These are phyloP conservation scores for Xylocampa areola DNA, from an alignment of 2,888 invertebrate species.

Conservation along the genomic window DNA sequence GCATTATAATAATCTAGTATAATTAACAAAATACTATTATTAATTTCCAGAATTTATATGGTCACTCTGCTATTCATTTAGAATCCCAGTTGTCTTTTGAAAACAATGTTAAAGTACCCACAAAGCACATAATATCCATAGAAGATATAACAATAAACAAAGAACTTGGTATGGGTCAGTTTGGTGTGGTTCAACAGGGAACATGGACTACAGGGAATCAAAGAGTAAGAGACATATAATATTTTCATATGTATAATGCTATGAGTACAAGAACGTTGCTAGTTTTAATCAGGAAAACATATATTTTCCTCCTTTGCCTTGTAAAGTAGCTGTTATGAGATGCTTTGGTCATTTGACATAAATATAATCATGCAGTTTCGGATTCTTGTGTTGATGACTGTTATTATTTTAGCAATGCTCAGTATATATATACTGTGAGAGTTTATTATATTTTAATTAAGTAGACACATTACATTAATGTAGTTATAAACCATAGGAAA, in stretches of 20 bases:
- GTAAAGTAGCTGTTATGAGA: conserved; percentile 1
- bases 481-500: too few relatives aligned
- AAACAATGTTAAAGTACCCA: conserved; percentile 91
- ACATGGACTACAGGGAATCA: conserved; percentile 98
- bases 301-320: neutral
- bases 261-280: neutral
- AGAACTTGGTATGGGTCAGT: conserved; percentile 98
- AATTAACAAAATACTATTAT: neutral
- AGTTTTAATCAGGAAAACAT: neutral
- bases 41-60: conserved; percentile 67
- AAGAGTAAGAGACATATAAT: conserved; percentile 90
- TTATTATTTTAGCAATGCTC: conserved; percentile 22
- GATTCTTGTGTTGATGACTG: conserved; percentile 2
- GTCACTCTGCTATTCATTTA: conserved; percentile 66
- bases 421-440: conserved; percentile 23
- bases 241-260: conserved; percentile 19
- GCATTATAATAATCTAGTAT: too few relatives aligned
- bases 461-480: too few relatives aligned
- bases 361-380: conserved; percentile 2
- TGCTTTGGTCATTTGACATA: neutral
- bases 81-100: conserved; percentile 78
- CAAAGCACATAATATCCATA: conserved; percentile 96
- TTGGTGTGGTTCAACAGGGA: conserved; percentile 99
- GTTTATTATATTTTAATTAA: too few relatives aligned
- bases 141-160: conserved; percentile 98